Conservation (phyloP, 2,797 vertebrate species). For the Vultur gryphus region DNA sequence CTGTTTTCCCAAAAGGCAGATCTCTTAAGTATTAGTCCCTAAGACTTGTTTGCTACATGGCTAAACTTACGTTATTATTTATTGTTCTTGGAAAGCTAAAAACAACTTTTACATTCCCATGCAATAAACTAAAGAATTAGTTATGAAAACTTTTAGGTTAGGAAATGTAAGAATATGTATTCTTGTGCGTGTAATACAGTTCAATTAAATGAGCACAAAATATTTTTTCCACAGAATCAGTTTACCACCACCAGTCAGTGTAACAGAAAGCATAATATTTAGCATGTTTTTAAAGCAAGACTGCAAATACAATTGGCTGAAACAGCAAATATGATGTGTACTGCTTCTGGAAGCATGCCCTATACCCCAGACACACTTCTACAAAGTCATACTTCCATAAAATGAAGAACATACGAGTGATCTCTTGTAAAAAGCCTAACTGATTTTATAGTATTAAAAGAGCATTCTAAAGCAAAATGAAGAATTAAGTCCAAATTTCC, state of each 20-base stretch:
- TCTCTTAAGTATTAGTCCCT: background rate
- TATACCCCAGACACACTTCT: background rate
- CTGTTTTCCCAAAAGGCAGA: background rate
- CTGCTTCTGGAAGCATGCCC: background rate
- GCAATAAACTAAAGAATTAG: background rate
- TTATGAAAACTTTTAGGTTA: background rate
- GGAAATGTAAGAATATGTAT: background rate
- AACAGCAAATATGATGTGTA: background rate
- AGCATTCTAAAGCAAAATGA: background rate
- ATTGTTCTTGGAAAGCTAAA: background rate
- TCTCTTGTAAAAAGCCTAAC: background rate
- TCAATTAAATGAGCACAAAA: background rate
- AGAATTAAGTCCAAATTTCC: background rate
- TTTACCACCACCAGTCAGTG: background rate
- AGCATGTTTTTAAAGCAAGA: background rate
- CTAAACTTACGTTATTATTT: background rate
- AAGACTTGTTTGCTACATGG: background rate
- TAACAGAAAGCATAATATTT: background rate
- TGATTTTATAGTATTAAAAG: background rate
- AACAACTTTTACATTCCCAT: background rate
- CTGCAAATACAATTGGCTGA: background rate
- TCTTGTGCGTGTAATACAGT: background rate
- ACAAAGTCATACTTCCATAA: background rate
- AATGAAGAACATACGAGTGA: background rate
- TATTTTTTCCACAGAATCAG: background rate